These are phyloP conservation scores for Diplazon laetatorius DNA, from an alignment of 2,888 invertebrate genomes.

Conservation along the genomic window DNA sequence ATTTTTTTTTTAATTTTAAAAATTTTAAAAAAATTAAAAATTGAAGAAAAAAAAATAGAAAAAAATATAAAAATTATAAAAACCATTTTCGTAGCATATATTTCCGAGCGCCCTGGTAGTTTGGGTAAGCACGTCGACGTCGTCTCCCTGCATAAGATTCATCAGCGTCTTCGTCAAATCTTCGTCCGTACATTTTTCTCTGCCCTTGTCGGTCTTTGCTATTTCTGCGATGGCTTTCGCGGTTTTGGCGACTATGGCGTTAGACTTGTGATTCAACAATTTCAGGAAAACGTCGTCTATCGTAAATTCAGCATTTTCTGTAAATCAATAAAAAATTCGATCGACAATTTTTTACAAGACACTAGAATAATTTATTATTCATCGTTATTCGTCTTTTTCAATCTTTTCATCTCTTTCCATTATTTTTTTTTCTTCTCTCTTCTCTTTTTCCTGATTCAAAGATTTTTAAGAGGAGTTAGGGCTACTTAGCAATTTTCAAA, in stretches of 20 bases:
- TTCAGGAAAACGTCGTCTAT: constrained; percentile 74
- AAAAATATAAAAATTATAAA: constrained; percentile 7
- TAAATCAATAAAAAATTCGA: constrained; percentile 27
- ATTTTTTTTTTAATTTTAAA: too few relatives aligned
- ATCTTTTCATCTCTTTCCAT: too few relatives aligned
- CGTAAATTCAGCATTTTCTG: constrained; percentile 71
- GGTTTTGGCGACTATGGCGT: constrained; percentile 80
- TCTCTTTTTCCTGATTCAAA: too few relatives aligned
- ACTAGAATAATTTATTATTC: too few relatives aligned
- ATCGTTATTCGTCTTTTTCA: too few relatives aligned
- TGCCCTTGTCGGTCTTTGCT: constrained; percentile 90
- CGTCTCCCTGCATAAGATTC: constrained; percentile 83
- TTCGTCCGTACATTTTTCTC: constrained; percentile 87
- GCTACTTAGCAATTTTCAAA: too few relatives aligned
- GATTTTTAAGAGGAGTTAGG: too few relatives aligned
- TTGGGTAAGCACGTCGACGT: constrained; percentile 87
- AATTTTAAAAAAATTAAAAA: too few relatives aligned
- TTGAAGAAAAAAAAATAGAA: too few relatives aligned
- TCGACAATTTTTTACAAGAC: too few relatives aligned
- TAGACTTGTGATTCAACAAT: constrained; percentile 72
- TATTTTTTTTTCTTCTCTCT: too few relatives aligned
- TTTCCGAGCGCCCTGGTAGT: constrained; percentile 93
- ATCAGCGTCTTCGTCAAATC: constrained; percentile 86
- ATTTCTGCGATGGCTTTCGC: constrained; percentile 92
- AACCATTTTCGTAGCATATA: constrained; percentile 94